Evolutionary conservation across 2,113 vertebrate genomes (phyloP), one percentile per base, ranked within the genome.

Genomic region (Zosterops borbonicus): DNA sequence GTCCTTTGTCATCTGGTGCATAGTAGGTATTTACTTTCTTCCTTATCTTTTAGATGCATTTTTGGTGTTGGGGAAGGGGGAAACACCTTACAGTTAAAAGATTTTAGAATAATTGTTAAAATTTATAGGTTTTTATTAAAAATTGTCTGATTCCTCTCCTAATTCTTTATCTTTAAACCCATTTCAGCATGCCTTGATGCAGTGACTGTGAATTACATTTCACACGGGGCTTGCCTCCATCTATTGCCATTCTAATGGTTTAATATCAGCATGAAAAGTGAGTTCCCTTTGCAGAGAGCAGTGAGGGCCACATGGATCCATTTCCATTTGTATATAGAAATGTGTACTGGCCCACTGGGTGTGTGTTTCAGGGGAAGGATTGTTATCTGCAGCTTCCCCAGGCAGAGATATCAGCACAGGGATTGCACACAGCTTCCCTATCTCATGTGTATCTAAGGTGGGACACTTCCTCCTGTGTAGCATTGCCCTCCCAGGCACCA

Each of bases 1-100:
- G 93, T 99, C 99, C 81, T 99, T 99, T 96, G 99, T 99, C 97
- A 99, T 99, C 97, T 99, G 99, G 99, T 99, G 99, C 98, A 99
- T 99, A 94, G 99, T 99, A 98, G 98, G 99, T 98, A 98, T 96
- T 96, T 94, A 83, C n/a, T 95, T 96, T 35, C 76, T 69, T 94
- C 42, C 23, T 9, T 69, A 19, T 28, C 42, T 62, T 47, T 79
- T 85, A 49, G 18, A 41, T 81, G n/a, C 1, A 1, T 12, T 87
- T 90, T 78, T 78, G 31, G 10, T 92, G 9, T 29, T 88, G 82
- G 50, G 44, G 35, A 62, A 12, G 27, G 35, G 50, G 7, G 9
- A 53, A 62, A 75, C 37, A 68, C 15, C 35, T 74, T 74, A 24
- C 33, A 76, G 21, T 77, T 93, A 69, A 68, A 79, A 27, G 16